A percentile compares a stretch with the other conserved stretches of the same genome.
Conservation (phyloP, 2,113 vertebrate species). For the Oplegnathus fasciatus region DNA sequence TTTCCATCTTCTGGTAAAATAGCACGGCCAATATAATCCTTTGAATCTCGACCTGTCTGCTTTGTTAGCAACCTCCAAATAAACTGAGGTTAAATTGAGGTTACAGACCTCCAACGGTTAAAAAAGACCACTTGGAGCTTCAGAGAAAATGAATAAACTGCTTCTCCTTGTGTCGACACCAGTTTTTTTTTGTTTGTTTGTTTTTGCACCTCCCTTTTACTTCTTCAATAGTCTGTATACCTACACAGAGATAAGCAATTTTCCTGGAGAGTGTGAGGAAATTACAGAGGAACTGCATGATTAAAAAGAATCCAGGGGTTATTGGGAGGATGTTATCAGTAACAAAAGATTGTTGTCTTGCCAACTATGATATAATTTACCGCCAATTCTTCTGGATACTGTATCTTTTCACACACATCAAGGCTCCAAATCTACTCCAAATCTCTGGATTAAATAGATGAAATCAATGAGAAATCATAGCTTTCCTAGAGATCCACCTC, state of each 20-base stretch:
- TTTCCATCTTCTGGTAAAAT: neutral
- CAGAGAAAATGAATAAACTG: neutral
- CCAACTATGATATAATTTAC: neutral
- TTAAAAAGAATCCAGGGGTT: neutral
- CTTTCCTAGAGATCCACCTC: neutral
- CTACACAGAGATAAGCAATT: neutral
- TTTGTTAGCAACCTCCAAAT: neutral
- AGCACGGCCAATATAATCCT: neutral
- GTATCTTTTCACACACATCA: neutral
- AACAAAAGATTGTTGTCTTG: neutral
- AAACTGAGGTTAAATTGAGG: neutral
- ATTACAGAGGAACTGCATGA: neutral
- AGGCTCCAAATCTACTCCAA: no score
- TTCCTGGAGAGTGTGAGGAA: neutral
- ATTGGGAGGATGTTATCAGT: neutral
- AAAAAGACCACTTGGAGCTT: neutral
- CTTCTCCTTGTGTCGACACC: neutral
- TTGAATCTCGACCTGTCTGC: neutral
- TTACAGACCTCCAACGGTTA: neutral
- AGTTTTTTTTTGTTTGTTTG: neutral
- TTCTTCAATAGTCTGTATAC: neutral
- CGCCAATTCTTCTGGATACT: neutral
- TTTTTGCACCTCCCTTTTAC: neutral
- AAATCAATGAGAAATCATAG: neutral
- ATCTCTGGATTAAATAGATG: constrained; percentile 17